These are phyloP conservation scores for Caenorhabditis macrosperma DNA, from an alignment of 2,888 invertebrate genomes.

Conservation along the genomic window DNA sequence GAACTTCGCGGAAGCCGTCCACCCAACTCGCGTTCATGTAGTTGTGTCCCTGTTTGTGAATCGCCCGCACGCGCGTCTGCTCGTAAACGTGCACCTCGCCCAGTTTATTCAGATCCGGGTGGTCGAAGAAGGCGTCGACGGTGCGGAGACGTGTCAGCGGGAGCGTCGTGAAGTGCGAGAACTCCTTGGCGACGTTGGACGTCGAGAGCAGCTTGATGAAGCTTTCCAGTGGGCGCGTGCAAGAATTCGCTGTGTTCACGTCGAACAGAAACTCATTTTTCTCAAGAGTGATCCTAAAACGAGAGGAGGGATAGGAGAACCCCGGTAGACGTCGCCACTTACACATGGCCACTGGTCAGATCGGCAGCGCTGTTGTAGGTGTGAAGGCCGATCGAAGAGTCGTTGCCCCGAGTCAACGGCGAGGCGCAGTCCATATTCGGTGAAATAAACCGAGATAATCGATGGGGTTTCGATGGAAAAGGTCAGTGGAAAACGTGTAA, in stretches of 20 bases:
- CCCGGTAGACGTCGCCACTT: background rate
- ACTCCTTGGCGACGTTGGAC: slow-evolving; percentile 47
- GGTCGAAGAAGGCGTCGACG: slow-evolving; percentile 53
- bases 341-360: slow-evolving; percentile 44
- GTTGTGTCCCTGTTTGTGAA: slow-evolving; percentile 57
- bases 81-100: slow-evolving; percentile 68
- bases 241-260: slow-evolving; percentile 51
- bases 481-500: no score
- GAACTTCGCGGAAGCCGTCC: slow-evolving; percentile 69
- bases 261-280: slow-evolving; percentile 56
- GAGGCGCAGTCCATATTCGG: slow-evolving; percentile 6
- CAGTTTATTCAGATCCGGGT: slow-evolving; percentile 60
- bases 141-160: slow-evolving; percentile 30
- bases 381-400: slow-evolving; percentile 27
- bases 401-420: background rate
- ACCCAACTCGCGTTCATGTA: slow-evolving; percentile 72
- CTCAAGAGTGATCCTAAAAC: slow-evolving; percentile 41
- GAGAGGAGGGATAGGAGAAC: no score
- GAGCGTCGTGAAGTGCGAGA: slow-evolving; percentile 34
- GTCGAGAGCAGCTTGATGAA: slow-evolving; percentile 46
- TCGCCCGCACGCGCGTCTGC: slow-evolving; percentile 64
- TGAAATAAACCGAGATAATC: background rate
- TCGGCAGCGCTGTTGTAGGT: slow-evolving; percentile 58
- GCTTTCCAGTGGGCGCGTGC: slow-evolving; percentile 40
- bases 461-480: background rate